A percentile compares a stretch with the other conserved stretches of the same genome.
phyloP scores from a whole-genome alignment of 2,797 vertebrate species.

The Danio choprae region DNA sequence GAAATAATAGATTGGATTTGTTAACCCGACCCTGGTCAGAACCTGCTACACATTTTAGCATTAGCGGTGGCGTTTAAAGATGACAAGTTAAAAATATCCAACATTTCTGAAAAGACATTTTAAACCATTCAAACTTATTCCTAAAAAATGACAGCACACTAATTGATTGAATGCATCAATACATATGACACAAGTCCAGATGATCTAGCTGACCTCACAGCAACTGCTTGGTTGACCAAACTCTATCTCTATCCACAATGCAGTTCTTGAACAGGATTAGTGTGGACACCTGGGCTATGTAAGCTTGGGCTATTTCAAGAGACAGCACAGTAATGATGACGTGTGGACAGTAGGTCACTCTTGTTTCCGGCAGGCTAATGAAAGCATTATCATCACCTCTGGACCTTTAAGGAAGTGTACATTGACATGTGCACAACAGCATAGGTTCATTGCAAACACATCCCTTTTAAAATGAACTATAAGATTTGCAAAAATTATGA shows the following conservation, averaged over 20 bases:
- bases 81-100: background rate
- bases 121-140: background rate
- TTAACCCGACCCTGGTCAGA: background rate
- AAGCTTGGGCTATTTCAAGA: constrained; percentile 76
- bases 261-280: constrained; percentile 71
- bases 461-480: too few relatives aligned
- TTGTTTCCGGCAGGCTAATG: constrained; percentile 1
- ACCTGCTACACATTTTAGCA: background rate
- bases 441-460: background rate
- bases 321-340: constrained; percentile 66
- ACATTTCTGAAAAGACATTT: background rate
- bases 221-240: background rate
- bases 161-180: background rate
- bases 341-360: constrained; percentile 40
- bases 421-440: background rate
- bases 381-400: background rate
- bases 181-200: background rate
- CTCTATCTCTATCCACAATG: constrained; percentile 55
- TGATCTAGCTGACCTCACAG: background rate
- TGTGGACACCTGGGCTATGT: constrained; percentile 67
- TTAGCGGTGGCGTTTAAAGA: background rate
- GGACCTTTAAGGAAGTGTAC: background rate
- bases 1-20: background rate
- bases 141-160: background rate
- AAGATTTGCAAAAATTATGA: too few relatives aligned